Evolutionary conservation across 2,113 vertebrate genomes (phyloP), one percentile per base, ranked within the genome.

Genomic region (Perca flavescens): DNA sequence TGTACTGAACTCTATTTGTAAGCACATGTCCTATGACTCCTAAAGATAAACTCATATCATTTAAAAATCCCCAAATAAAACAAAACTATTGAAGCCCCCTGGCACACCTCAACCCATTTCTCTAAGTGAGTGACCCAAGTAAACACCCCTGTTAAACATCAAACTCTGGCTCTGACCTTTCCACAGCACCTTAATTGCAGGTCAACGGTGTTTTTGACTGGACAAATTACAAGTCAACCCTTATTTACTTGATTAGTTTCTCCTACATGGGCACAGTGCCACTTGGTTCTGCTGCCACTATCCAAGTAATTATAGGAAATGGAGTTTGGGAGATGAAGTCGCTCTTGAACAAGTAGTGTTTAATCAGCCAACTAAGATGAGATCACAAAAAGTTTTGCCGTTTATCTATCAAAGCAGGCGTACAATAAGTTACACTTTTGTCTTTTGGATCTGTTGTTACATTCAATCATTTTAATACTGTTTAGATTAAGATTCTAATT

Each of bases 171-270:
- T 70, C 52, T 76, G 70, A 81, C 82, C 76, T 68, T 63, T 50
- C 47, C 49, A 13, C 71, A 47, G 49, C 62, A 9, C 54, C 63
- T 70, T 87, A 82, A 87, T 82, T 53, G 83, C 64, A 76, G 83
- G 83, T 86, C 87, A 85, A 60, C 46, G 12, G 71, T 79, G 81
- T 79, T 90, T 68, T 69, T 83, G 81, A 86, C 79, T 66, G 71
- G 47, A 86, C 83, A 86, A 89, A 90, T 91, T 74, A 79, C 77
- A 85, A 83, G 81, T 88, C 81, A 82, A 50, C 60, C 62, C 53
- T 77, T 74, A 89, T 89, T 91, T 90, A 74, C 79, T 62, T 89
- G 77, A 90, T 90, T 77, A 79, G 75, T 68, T 82, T 80, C 62
- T 73, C 60, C 82, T 16, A 31, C 46, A 14, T n/a, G 76, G 89